Evolutionary conservation across 2,797 vertebrate species (phyloP).

Genomic region (Manis javanica): DNA sequence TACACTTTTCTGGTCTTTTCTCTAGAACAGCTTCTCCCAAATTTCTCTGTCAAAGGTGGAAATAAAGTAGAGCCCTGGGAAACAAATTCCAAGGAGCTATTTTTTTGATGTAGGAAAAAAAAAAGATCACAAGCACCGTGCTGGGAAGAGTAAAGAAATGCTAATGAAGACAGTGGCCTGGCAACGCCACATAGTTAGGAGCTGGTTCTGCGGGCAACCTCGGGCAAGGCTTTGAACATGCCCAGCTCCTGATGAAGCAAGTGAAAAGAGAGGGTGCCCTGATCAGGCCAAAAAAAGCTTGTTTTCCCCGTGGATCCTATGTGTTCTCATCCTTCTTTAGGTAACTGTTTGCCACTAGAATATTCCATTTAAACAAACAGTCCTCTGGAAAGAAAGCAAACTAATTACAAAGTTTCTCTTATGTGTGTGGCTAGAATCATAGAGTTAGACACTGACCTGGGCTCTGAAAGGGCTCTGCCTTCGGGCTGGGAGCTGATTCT

Average conservation of each 20-base stretch:
- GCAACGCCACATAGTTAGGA: background rate
- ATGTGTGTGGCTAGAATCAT: background rate
- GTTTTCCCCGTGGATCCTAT: background rate
- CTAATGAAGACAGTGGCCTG: fast-evolving
- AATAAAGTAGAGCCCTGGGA: background rate
- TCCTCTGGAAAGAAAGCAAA: background rate
- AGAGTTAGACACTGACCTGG: background rate
- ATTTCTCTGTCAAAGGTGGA: background rate
- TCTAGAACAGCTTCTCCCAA: background rate
- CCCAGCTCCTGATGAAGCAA: background rate
- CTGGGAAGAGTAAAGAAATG: background rate
- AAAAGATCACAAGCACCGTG: background rate
- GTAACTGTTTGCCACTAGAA: background rate
- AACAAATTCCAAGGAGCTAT: background rate
- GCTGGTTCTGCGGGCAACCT: fast-evolving
- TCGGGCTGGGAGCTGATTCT: background rate
- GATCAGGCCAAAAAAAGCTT: background rate
- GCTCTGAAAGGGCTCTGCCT: background rate
- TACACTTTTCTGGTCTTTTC: background rate
- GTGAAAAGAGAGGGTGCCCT: too few relatives aligned
- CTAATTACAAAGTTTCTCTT: background rate
- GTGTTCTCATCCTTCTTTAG: background rate
- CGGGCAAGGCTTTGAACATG: too few relatives aligned
- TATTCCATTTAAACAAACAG: background rate
- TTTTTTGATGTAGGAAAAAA: background rate